Evolutionary conservation across 2,888 invertebrate species (phyloP), one percentile per base, ranked within the genome.

Genomic region (Chirona hameri): DNA sequence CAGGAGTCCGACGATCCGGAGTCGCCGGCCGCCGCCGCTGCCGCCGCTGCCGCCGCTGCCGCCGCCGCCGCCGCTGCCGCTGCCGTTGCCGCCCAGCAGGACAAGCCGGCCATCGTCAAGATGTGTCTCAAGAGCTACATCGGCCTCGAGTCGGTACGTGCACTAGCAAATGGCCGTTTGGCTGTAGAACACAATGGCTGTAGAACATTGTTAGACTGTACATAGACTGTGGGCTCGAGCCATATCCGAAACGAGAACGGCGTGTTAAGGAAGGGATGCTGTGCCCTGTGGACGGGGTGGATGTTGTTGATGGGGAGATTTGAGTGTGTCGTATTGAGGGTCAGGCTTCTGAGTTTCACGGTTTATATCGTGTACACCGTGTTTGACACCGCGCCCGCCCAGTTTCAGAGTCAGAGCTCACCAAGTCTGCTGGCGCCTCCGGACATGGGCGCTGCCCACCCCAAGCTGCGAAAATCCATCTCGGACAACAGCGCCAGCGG

Each of bases 391-490:
- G 31, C 29, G 21, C 9, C 39, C 12, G 31, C 21, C 7, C 76
- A 76, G 76, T 76, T 76, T 18, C 76, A 81, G 81, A 57, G 81
- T 72, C 29, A 76, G 48, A 81, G 80, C 69, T 76, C 52, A 55
- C 9, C 79, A 55, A 46, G 82, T 69, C 69, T 79, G 55, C 27
- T 76, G 76, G 76, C 76, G 21, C 76, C 76, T 4, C 76, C 76
- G 3, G 76, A 76, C 76, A 80, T 60, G 7, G 84, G 83, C 52
- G 82, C 82, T 27, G 83, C 83, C 24, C 85, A 85, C 79, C 83
- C 83, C 81, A 85, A 83, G 81, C 82, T 85, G n/a, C 82, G 85
- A 55, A 85, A 85, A 83, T 84, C 84, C 65, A 83, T 83, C 24
- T 84, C 84, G 48, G 85, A 85, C 69, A 83, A 39, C 76, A 76